A percentile compares a stretch with the other conserved stretches of the same genome.
Conservation (phyloP, 64 coral and sea anemone species). For the Pachyseris speciosa region DNA sequence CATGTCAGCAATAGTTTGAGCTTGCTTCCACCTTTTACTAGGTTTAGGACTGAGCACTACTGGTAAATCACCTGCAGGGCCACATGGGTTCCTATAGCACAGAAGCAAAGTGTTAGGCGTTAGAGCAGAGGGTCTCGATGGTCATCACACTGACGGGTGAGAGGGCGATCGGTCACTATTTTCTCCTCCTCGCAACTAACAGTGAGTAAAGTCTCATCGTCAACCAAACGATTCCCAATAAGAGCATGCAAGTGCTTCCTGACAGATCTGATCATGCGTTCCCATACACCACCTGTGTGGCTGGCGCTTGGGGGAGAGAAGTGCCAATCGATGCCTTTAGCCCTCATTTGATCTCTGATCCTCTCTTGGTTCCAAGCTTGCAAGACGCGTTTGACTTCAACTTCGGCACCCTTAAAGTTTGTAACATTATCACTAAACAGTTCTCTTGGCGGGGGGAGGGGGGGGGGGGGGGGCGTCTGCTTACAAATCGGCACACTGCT, state of each 20-base stretch:
- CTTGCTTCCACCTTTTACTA: not conserved
- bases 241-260: conserved; percentile 21
- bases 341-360: no score
- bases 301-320: no score
- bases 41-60: not conserved
- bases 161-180: conserved; percentile 47
- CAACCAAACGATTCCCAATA: conserved; percentile 17
- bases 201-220: conserved; percentile 43
- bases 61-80: not conserved
- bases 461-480: no score
- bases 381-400: no score
- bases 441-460: no score
- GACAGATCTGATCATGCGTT: no score
- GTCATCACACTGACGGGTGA: conserved; percentile 14
- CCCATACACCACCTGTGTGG: no score
- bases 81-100: conserved; percentile 22
- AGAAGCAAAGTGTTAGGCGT: conserved; percentile 43
- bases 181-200: conserved; percentile 46
- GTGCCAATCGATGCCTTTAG: no score
- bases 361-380: no score
- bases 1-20: not conserved
- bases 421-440: no score
- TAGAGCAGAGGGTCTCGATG: conserved; percentile 9
- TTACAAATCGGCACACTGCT: no score
- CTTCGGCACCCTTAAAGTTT: no score